A percentile compares a stretch with the other conserved stretches of the same genome.
Evolutionary conservation across 2,888 invertebrate genomes (phyloP).

Genomic region (Lampropteryx suffumata): DNA sequence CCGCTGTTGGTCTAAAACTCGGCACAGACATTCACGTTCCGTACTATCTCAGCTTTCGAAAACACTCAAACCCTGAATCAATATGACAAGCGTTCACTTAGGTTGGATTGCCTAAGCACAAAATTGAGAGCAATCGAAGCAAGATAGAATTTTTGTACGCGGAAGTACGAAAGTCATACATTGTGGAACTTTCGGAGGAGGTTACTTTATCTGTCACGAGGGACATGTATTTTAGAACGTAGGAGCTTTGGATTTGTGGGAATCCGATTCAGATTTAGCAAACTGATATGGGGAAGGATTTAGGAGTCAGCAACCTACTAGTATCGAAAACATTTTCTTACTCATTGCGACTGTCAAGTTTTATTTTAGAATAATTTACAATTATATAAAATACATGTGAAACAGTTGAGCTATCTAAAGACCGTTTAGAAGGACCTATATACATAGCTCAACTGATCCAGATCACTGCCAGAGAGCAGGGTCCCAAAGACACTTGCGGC

Average conservation of each 20-base stretch:
- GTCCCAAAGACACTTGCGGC: too few species aligned
- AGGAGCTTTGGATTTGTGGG: constrained; percentile 13
- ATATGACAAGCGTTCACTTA: constrained; percentile 69
- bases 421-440: too few species aligned
- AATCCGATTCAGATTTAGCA: constrained; percentile 15
- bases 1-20: constrained; percentile 50
- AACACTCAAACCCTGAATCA: constrained; percentile 71
- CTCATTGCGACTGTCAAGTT: neutral
- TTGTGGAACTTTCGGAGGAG: constrained; percentile 23
- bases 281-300: constrained; percentile 12
- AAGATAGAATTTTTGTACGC: constrained; percentile 27
- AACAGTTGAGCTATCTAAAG: too few species aligned
- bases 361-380: too few species aligned
- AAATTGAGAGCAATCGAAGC: constrained; percentile 50
- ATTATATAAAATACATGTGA: too few species aligned
- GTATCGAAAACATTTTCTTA: neutral
- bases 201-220: constrained; percentile 26
- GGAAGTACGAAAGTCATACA: constrained; percentile 25
- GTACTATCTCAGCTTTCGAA: constrained; percentile 67
- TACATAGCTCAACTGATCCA: too few species aligned
- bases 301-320: neutral
- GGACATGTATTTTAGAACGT: constrained; percentile 17
- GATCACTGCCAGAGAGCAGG: too few species aligned
- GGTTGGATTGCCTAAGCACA: constrained; percentile 62
- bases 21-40: constrained; percentile 62